Evolutionary conservation across 2,797 vertebrate species (phyloP).

Genomic region (Varecia variegata): DNA sequence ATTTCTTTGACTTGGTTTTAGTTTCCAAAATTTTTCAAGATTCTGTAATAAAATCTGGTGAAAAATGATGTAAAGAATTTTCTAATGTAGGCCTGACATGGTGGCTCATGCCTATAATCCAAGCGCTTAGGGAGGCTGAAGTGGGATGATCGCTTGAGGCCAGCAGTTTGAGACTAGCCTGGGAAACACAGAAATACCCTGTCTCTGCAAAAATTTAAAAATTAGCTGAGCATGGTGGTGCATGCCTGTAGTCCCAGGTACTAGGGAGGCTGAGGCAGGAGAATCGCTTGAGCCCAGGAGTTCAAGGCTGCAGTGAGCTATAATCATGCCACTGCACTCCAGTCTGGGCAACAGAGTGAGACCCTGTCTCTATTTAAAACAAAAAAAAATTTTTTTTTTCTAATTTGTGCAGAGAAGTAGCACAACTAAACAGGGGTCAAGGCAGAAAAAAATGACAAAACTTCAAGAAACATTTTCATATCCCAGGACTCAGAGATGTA

Average conservation of each 20-base stretch:
- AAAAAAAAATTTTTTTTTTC: background rate
- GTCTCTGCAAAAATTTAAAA: background rate
- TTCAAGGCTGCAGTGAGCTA: background rate
- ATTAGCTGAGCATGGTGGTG: background rate
- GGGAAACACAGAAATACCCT: background rate
- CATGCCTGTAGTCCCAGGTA: background rate
- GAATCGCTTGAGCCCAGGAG: background rate
- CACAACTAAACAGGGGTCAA: background rate
- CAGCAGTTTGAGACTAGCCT: background rate
- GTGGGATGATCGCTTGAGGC: background rate
- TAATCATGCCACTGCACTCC: background rate
- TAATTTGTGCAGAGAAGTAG: background rate
- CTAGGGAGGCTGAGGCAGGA: background rate
- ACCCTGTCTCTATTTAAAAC: background rate
- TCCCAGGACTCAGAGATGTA: background rate
- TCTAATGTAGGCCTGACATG: background rate
- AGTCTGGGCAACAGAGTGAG: background rate
- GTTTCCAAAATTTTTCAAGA: conserved; percentile 27
- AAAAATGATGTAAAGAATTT: conserved; percentile 1
- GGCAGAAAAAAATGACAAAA: background rate
- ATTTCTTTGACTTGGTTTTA: conserved; percentile 24
- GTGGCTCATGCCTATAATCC: background rate
- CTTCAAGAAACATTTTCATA: conserved; percentile 21
- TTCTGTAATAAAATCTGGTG: conserved; percentile 1
- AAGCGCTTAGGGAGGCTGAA: background rate